Base-by-base conservation (phyloP, 2,888 invertebrate species). In the Deilephila elpenor region DNA sequence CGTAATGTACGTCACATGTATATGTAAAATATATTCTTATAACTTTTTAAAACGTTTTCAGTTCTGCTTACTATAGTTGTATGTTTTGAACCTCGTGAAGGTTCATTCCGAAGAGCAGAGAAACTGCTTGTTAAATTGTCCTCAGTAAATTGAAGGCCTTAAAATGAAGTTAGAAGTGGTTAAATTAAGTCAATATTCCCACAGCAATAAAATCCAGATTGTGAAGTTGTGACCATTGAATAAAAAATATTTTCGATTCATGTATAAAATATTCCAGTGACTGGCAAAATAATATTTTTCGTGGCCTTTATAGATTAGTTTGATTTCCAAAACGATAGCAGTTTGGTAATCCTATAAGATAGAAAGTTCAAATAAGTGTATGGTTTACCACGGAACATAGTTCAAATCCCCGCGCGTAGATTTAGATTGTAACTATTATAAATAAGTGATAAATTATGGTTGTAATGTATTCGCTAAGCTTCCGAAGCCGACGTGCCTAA, bases 401-500 rank as follows among this genome's bases (percentile, higher is more conserved):
- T 80, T 80, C 82, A 82, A 83, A 82, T 73, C 29, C 71, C 71
- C 74, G 73, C 37, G 62, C 3, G 62, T 75, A 34, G 74, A 74
- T 19, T 44, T 37, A 56, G 56, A 17, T 25, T 51, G 44, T 20
- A 60, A 14, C 11, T 32, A 32, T 5, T 61, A 19, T 61, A 61
- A 75, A 59, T 78, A 77, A 82, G 78, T 77, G 59, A 74, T 76
- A 79, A 82, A 82, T 80, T 79, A 82, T 81, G 83, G 83, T 87
- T 84, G 81, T 86, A 82, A 74, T 72, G 60, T 76, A 75, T 75
- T 75, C 64, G 71, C 73, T 76, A 81, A 74, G 83, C 84, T 88
- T 87, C 81, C 80, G 75, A 83, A 81, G 80, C 78, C 73, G 76
- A 82, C 78, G 85, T 86, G 85, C 83, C 82, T 85, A 78, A 75